phyloP scores from a whole-genome alignment of 2,113 vertebrate genomes.

The Gopherus evgoodei region DNA sequence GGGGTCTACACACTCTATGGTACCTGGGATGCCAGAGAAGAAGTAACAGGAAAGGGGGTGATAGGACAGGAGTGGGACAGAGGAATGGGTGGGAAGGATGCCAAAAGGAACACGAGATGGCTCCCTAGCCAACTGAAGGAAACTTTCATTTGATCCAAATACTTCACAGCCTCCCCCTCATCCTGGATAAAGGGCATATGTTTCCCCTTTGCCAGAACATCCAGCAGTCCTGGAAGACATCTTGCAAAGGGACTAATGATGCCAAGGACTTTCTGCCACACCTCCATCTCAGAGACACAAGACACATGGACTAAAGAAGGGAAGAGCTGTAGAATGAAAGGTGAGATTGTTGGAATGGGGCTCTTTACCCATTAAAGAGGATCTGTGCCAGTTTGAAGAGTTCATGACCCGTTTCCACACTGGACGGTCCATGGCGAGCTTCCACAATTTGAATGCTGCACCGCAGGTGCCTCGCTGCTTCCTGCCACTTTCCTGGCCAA shows the following conservation, averaged over 20 bases:
- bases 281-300: background rate
- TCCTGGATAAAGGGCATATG: background rate
- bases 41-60: background rate
- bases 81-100: background rate
- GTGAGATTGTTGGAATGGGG: background rate
- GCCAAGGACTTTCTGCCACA: background rate
- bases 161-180: background rate
- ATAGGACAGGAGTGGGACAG: background rate
- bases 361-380: conserved; percentile 92
- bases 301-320: background rate
- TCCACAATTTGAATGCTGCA: conserved; percentile 81
- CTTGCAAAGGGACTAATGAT: background rate
- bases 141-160: background rate
- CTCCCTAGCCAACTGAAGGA: background rate
- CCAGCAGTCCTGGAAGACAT: background rate
- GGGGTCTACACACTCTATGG: background rate
- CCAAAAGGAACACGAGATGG: background rate
- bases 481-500: conserved; percentile 87
- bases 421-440: conserved; percentile 86
- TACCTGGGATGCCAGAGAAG: conserved; percentile 4
- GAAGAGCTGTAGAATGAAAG: background rate
- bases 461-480: conserved; percentile 86
- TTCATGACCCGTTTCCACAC: conserved; percentile 89
- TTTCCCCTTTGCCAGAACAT: background rate
- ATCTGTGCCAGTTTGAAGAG: conserved; percentile 95